phyloP scores from a whole-genome alignment of 1,140 invertebrate genomes.

The Geopemphigus sp. region DNA sequence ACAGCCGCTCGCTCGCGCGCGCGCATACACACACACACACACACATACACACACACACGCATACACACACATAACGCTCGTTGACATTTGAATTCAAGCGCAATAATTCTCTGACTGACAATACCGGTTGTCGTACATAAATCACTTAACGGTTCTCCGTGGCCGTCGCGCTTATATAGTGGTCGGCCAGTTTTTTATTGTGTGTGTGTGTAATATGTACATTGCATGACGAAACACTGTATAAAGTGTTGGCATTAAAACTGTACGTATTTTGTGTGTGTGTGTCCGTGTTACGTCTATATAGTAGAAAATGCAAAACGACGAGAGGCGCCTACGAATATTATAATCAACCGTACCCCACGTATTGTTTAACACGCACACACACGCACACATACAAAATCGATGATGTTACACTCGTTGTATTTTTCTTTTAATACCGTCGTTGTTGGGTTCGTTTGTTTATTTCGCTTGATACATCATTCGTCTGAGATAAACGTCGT shows the following conservation, averaged over 20 bases:
- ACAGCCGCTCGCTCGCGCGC: not conserved
- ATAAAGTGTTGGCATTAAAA: constrained; percentile 21
- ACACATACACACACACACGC: no score
- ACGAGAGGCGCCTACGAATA: constrained; percentile 36
- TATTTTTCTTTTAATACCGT: not conserved
- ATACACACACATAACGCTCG: constrained; percentile 1
- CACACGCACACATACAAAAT: no score
- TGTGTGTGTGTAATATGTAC: constrained; percentile 1
- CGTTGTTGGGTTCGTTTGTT: not conserved
- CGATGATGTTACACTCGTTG: not conserved
- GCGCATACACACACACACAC: no score
- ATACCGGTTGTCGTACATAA: constrained; percentile 47
- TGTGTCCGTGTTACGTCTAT: not conserved
- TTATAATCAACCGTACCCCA: constrained; percentile 16
- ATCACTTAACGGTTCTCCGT: constrained; percentile 44
- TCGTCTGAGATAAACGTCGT: no score
- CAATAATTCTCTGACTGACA: constrained; percentile 47
- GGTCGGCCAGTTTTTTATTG: constrained; percentile 22
- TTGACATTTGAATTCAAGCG: constrained; percentile 46
- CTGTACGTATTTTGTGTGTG: not conserved
- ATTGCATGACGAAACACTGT: constrained; percentile 29
- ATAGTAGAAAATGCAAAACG: constrained; percentile 13
- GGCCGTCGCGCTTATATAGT: not conserved
- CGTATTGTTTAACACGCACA: constrained; percentile 4
- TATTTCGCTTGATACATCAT: not conserved